A percentile compares a stretch with the other conserved stretches of the same genome.
Evolutionary conservation across 2,888 invertebrate species (phyloP).

Genomic region (Polyommatus icarus): DNA sequence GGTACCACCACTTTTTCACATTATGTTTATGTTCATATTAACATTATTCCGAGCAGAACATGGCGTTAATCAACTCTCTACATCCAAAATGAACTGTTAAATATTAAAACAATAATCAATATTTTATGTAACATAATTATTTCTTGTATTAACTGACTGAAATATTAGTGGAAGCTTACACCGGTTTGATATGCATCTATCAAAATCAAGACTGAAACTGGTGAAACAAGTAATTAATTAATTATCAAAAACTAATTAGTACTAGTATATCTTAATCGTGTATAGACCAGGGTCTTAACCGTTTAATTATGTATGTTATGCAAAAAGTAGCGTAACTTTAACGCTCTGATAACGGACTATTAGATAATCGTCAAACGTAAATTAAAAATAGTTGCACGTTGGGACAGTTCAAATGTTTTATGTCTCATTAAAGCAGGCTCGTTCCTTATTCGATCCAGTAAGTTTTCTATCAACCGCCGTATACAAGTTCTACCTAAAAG

Average conservation of each 20-base stretch:
- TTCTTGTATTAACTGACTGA: not conserved
- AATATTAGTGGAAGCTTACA: not conserved
- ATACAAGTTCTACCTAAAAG: too few species aligned
- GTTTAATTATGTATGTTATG: conserved; percentile 23
- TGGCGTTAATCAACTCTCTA: not conserved
- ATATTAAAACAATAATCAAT: not conserved
- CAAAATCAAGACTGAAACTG: not conserved
- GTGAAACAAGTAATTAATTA: not conserved
- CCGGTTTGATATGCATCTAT: not conserved
- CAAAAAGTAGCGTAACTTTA: conserved; percentile 28
- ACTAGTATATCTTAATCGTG: conserved; percentile 2
- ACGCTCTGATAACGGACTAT: conserved; percentile 28
- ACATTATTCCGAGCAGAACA: too few species aligned
- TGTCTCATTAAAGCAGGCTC: not conserved
- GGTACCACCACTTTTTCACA: not conserved
- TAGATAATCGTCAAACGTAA: conserved; percentile 14
- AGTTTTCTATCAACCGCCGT: too few species aligned
- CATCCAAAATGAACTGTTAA: not conserved
- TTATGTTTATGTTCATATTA: too few species aligned
- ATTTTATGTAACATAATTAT: not conserved
- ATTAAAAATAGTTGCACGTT: not conserved
- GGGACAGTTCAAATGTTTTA: not conserved
- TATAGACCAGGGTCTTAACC: not conserved
- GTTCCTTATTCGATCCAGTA: not conserved
- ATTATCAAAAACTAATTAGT: not conserved